These are phyloP conservation scores for Galbula dea DNA, from an alignment of 2,113 vertebrate genomes.

Conservation along the genomic window DNA sequence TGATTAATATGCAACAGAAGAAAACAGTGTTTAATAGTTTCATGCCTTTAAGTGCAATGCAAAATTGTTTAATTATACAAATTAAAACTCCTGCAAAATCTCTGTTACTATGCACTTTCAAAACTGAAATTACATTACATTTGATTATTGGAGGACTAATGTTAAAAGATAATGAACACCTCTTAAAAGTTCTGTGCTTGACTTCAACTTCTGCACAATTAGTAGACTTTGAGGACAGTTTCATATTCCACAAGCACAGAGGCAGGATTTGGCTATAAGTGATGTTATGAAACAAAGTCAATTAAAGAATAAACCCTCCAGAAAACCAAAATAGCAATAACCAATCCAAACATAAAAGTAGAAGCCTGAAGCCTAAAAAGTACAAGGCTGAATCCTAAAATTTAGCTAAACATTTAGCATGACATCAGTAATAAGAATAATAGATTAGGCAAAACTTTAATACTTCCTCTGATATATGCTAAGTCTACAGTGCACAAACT, in stretches of 20 bases:
- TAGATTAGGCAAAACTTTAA: neutral
- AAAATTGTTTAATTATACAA: conserved; percentile 7
- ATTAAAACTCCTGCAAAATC: neutral
- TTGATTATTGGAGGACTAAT: neutral
- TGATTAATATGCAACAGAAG: neutral
- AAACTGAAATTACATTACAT: neutral
- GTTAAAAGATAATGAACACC: neutral
- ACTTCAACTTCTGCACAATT: neutral
- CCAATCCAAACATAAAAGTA: neutral
- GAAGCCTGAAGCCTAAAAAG: neutral
- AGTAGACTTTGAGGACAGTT: neutral
- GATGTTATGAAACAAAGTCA: neutral
- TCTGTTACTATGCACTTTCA: neutral
- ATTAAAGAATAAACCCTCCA: neutral
- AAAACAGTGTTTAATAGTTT: conserved; percentile 4
- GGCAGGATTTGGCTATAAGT: neutral
- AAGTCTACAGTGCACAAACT: neutral
- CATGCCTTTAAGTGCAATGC: neutral
- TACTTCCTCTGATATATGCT: neutral
- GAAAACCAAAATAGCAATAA: neutral
- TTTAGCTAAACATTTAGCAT: neutral
- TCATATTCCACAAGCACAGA: neutral
- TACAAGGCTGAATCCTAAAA: neutral
- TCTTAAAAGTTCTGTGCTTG: neutral
- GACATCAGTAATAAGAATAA: neutral